Conservation (phyloP, 2,113 vertebrate genomes). For the Antennarius striatus region DNA sequence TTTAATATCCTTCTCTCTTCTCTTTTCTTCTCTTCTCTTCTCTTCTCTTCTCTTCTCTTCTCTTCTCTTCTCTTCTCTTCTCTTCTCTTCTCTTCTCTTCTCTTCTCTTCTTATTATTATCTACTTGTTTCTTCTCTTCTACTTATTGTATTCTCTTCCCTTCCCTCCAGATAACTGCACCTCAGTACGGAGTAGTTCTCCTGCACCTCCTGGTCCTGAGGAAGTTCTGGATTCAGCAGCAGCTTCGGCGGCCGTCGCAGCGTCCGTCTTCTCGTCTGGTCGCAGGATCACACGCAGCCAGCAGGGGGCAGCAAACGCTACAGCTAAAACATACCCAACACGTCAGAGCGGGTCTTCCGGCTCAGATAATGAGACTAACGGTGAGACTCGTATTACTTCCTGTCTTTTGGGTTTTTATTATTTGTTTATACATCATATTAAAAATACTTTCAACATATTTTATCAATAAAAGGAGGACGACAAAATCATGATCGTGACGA, state of each 20-base stretch:
- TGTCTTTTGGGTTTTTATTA: neutral
- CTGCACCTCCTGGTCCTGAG: conserved; percentile 81
- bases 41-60: no score
- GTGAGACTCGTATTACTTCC: conserved; percentile 70
- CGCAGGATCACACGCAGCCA: conserved; percentile 94
- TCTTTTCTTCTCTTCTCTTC: no score
- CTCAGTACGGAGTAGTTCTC: conserved; percentile 78
- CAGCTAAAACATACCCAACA: conserved; percentile 92
- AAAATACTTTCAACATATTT: neutral
- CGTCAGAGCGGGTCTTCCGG: conserved; percentile 92
- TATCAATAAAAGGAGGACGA: no score
- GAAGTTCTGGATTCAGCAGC: conserved; percentile 78
- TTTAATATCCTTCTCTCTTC: no score
- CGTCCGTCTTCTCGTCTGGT: conserved; percentile 80
- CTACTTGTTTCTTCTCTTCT: no score
- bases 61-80: no score
- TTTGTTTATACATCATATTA: neutral
- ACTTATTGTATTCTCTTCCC: neutral
- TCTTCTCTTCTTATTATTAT: no score
- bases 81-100: no score
- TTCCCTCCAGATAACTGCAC: conserved; percentile 75
- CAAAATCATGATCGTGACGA: no score
- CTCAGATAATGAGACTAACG: conserved; percentile 88
- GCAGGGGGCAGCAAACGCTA: conserved; percentile 85
- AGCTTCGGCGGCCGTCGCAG: conserved; percentile 35